Base-by-base conservation (phyloP, 2,888 invertebrate genomes). In the Lapara coniferarum region DNA sequence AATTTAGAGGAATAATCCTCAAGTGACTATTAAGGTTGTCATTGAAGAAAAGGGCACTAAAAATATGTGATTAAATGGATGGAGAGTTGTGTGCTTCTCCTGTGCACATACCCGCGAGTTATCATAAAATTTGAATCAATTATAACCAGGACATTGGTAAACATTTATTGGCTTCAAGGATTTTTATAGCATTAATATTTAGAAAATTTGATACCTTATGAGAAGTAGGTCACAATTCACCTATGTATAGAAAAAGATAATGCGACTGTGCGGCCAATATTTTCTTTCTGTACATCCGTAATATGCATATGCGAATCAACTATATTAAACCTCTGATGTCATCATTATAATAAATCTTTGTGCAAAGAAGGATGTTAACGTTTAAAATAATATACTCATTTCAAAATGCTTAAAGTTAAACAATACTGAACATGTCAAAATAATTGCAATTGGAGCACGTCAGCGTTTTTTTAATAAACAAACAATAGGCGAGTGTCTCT, bases 391-490 rank as follows among this genome's bases (percentile, higher is more conserved):
- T 37, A 37, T 7, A 37, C 37, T 37, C 8, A 37, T 37, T 37
- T 53, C n/a, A 53, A n/a, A 8, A 53, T 53, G 53, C 8, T 44
- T 6, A n/a, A 19, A 19, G 0, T 12, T 10, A 16, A 19, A 13
- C 19, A 19, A 13, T 49, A 13, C 63, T 12, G 16, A 63, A 44
- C 37, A 46, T 19, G 46, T 57, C 13, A 49, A 19, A 63, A 63
- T 63, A n/a, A 46, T 46, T 13, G 7, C 49, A 49, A 49, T 49
- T 63, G 63, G 63, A 49, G 63, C 63, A 46, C 49, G 19, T 19
- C 13, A 63, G 46, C 3, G 46, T 63, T 59, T 59, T 59, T 59
- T 59, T 46, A 59, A 46, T 63, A 44, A 49, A 63, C 49, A 46
- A 63, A 63, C 63, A 63, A 63, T 63, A 46, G 63, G 12, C 46